phyloP scores from a whole-genome alignment of 2,113 vertebrate species.

The Syrrhaptes paradoxus region DNA sequence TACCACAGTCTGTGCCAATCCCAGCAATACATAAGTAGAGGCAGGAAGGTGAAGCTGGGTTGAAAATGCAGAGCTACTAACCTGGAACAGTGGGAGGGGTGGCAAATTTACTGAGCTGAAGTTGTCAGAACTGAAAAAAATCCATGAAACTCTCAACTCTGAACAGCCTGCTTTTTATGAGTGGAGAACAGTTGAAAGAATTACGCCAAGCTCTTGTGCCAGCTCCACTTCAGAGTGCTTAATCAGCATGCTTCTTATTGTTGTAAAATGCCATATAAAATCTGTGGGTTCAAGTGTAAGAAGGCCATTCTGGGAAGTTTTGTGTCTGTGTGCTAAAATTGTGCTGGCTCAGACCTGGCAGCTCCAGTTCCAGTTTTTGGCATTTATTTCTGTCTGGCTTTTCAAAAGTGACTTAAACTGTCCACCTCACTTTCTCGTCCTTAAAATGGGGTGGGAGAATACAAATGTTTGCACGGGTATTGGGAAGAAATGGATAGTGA shows the following conservation, averaged over 20 bases:
- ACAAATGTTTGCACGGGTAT: neutral
- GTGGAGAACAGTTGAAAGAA: neutral
- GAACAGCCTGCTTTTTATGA: neutral
- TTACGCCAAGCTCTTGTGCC: neutral
- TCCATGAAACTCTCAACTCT: neutral
- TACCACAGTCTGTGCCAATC: neutral
- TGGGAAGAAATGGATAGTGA: neutral
- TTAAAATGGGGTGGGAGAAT: neutral
- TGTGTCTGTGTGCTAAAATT: constrained; percentile 37
- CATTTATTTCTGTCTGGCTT: constrained; percentile 37
- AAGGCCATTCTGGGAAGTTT: neutral
- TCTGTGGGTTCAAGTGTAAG: neutral
- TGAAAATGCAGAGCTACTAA: neutral
- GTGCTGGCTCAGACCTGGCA: neutral
- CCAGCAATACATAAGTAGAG: neutral
- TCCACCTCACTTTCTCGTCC: neutral
- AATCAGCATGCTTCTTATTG: constrained; percentile 28
- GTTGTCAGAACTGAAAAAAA: neutral
- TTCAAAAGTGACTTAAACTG: neutral
- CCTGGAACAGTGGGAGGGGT: neutral
- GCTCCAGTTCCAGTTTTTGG: constrained; percentile 3
- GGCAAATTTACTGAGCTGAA: neutral
- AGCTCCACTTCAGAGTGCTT: neutral
- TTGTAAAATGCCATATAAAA: constrained; percentile 13
- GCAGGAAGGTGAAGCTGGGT: neutral